Base-by-base conservation (phyloP, 2,797 vertebrate genomes). In the Staurois parvus region DNA sequence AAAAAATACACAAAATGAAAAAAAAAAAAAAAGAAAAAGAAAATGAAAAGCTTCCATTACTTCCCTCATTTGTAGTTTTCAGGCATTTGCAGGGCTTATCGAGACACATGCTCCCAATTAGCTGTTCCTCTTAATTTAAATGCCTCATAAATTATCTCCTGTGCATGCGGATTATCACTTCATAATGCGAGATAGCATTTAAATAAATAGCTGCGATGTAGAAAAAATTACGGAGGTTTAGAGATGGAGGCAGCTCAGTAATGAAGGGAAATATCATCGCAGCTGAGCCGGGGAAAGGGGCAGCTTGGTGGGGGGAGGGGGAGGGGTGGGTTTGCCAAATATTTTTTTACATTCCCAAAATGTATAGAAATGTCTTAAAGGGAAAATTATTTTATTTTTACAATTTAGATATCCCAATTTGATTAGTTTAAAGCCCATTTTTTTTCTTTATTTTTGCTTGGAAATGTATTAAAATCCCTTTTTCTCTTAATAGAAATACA, bases 71-170 rank as follows among this genome's bases (percentile, higher is more conserved):
- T 96, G 96, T 93, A 94, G 95, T 94, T 94, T 93, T 92, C 94
- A 93, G 93, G 94, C 95, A 93, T 94, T 92, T 94, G 94, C 88
- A 87, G 91, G 96, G 96, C 97, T 98, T 98, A 97, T 91, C 91
- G 95, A 96, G 96, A 99, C 97, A 97, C 97, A 97, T 97, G 97
- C 97, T 98, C 96, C 96, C 97, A 98, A 99, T 99, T 99, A 99
- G 96, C 96, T 93, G 94, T 95, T 96, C 94, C 96, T 97, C 97
- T 97, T 97, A 97, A 97, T 98, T 97, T 98, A 99, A 99, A 99
- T 97, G 96, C 96, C 96, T 96, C 95, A 96, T 98, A 97, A 99
- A 98, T 99, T 97, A 98, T 96, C 95, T 97, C 95, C 93, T 95
- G 94, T 93, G 95, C 96, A 93, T 90, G 90, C 88, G 97, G 97